Conservation (phyloP, 1,140 invertebrate species). For the Drosophila guanche region DNA sequence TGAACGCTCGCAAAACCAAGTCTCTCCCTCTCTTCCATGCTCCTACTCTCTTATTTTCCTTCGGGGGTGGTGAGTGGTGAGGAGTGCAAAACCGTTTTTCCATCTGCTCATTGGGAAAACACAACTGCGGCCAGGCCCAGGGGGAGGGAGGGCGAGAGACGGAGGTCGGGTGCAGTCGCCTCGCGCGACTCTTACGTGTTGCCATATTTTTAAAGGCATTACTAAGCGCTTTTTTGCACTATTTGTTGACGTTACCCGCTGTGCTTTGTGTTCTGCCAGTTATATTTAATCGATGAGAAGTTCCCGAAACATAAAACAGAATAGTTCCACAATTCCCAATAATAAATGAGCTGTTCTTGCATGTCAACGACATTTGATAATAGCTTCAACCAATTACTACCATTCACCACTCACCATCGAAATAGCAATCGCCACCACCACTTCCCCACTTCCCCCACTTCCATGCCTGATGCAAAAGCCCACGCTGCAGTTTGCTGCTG, state of each 20-base stretch:
- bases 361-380: too few relatives aligned
- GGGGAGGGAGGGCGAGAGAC: neutral
- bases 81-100: conserved; percentile 57
- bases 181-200: conserved; percentile 70
- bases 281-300: conserved; percentile 73
- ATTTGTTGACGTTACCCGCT: conserved; percentile 45
- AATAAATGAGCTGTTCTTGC: conserved; percentile 9
- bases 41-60: conserved; percentile 16
- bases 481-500: conserved; percentile 45
- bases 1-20: conserved; percentile 55
- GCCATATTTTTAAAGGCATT: conserved; percentile 82
- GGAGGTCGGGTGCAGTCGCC: too few relatives aligned
- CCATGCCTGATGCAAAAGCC: too few relatives aligned
- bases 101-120: conserved; percentile 69
- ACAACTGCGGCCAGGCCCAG: conserved; percentile 42
- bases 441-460: too few relatives aligned
- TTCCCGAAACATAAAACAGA: conserved; percentile 21
- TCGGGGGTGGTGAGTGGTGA: conserved; percentile 24
- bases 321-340: neutral
- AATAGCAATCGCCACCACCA: too few relatives aligned
- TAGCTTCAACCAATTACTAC: neutral
- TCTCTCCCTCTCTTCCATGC: conserved; percentile 10
- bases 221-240: conserved; percentile 75
- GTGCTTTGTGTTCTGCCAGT: conserved; percentile 28
- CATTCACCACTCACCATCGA: conserved; percentile 9